These are phyloP conservation scores for Glaucopsyche alexis DNA, from an alignment of 2,888 invertebrate species.

Conservation along the genomic window DNA sequence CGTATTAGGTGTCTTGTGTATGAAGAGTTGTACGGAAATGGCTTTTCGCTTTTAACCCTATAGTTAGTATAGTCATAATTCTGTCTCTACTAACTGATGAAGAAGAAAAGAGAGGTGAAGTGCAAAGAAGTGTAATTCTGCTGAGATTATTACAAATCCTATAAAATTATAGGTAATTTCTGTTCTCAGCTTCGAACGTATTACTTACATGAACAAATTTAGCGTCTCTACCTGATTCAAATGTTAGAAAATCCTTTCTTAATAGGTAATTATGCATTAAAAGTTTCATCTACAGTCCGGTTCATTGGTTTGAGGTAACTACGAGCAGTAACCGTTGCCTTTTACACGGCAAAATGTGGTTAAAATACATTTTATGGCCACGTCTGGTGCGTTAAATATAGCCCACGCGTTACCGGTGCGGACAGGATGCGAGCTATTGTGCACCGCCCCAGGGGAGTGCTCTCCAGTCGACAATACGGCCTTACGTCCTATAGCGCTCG, in stretches of 20 bases:
- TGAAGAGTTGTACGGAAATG: not conserved
- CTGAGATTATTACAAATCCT: no score
- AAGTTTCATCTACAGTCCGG: no score
- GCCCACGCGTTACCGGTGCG: conserved; percentile 1
- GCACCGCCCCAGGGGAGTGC: not conserved
- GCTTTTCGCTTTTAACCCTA: not conserved
- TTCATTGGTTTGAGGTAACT: no score
- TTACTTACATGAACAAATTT: no score
- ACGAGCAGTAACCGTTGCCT: not conserved
- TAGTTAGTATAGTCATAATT: not conserved
- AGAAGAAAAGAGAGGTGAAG: no score
- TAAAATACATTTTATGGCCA: not conserved
- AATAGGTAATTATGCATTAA: no score
- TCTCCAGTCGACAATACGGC: conserved; percentile 9
- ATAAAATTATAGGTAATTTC: no score
- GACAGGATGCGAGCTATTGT: conserved; percentile 16
- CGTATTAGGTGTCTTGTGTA: conserved; percentile 2
- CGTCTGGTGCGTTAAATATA: conserved; percentile 13
- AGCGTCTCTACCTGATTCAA: no score
- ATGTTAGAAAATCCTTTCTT: no score
- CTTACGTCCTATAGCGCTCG: conserved; percentile 8
- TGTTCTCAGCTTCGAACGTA: no score
- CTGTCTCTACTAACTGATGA: no score
- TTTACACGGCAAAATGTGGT: not conserved
- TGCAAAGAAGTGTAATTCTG: no score